Evolutionary conservation across 2,888 invertebrate genomes (phyloP).

Genomic region (Aromia moschata): DNA sequence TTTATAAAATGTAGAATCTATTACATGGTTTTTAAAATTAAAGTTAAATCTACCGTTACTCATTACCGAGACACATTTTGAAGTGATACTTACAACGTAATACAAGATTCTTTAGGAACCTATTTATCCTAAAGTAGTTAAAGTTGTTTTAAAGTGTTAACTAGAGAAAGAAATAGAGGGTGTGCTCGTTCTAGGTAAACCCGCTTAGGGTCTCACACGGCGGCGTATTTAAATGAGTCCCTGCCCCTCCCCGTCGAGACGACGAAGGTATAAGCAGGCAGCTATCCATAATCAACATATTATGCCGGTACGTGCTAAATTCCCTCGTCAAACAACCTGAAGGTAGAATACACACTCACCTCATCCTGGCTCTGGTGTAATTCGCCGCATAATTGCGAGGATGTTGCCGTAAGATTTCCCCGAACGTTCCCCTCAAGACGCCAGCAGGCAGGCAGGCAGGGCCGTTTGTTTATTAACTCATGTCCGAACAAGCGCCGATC

Average conservation of each 20-base stretch:
- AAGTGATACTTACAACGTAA: too few species aligned
- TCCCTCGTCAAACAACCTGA: constrained; percentile 26
- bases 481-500: constrained; percentile 24
- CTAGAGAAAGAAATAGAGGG: constrained; percentile 13
- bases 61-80: too few species aligned
- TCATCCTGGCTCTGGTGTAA: constrained; percentile 23
- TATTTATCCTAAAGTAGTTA: too few species aligned
- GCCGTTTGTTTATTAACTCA: constrained; percentile 30
- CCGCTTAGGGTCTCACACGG: too few species aligned
- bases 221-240: background rate
- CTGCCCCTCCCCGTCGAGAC: too few species aligned
- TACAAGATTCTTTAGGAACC: too few species aligned
- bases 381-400: constrained; percentile 24
- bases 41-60: too few species aligned
- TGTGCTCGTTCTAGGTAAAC: constrained; percentile 11
- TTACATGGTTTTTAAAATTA: too few species aligned
- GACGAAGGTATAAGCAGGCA: constrained; percentile 19
- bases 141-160: too few species aligned
- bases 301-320: constrained; percentile 27
- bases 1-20: too few species aligned
- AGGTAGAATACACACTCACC: constrained; percentile 21
- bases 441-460: constrained; percentile 23
- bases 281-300: constrained; percentile 26
- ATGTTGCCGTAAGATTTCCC: constrained; percentile 27
- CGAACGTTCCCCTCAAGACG: constrained; percentile 21